phyloP scores from a whole-genome alignment of 1,140 invertebrate genomes.

The Zaprionus camerounensis region DNA sequence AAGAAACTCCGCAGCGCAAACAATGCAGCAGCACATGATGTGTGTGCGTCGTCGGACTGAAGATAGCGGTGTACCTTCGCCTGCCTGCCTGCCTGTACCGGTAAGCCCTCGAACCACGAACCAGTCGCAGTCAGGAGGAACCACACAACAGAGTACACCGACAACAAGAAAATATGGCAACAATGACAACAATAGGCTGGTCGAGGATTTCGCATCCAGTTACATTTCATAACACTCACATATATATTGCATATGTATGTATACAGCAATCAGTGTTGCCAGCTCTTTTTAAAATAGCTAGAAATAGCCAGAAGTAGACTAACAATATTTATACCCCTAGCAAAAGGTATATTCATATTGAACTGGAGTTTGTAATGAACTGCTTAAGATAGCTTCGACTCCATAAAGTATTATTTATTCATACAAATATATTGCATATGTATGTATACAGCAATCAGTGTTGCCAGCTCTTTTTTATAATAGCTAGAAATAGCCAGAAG shows the following conservation, averaged over 20 bases:
- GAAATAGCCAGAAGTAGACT: too few species aligned
- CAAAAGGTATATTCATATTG: too few species aligned
- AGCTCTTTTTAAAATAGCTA: too few species aligned
- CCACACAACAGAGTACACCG: neutral
- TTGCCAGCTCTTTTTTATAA: too few species aligned
- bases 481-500: too few species aligned
- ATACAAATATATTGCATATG: too few species aligned
- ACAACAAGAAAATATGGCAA: slow-evolving; percentile 47
- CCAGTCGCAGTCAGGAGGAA: slow-evolving; percentile 4
- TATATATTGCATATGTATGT: slow-evolving; percentile 2
- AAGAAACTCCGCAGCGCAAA: slow-evolving; percentile 51
- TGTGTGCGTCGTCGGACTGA: slow-evolving; percentile 5
- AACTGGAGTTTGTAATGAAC: too few species aligned
- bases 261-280: neutral
- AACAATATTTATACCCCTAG: too few species aligned
- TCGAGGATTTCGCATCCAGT: slow-evolving; percentile 15
- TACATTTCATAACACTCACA: neutral
- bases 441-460: too few species aligned
- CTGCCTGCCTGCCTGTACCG: neutral
- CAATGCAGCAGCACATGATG: slow-evolving; percentile 19
- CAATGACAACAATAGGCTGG: slow-evolving; percentile 58
- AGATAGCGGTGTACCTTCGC: slow-evolving; percentile 7
- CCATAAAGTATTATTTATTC: too few species aligned
- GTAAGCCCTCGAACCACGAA: neutral
- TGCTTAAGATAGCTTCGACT: too few species aligned